Base-by-base conservation (phyloP, 1,140 invertebrate species). In the Orchestia grillus region DNA sequence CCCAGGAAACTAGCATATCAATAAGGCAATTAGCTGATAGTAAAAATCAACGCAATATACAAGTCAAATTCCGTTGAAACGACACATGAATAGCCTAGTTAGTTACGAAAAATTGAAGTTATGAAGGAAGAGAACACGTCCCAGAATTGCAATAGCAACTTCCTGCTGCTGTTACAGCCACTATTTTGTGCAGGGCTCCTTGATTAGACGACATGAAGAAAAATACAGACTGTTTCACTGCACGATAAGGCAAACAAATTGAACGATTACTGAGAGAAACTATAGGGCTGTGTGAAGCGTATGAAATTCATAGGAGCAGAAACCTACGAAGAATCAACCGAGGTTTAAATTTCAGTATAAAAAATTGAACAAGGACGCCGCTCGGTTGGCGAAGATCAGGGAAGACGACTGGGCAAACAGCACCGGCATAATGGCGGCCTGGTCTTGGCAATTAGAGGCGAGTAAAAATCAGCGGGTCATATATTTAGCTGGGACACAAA, bases 401-500 rank as follows among this genome's bases (percentile, higher is more conserved):
- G 62, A 77, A 77, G 62, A 77, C 62, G 62, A 36, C 44, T 45
- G 92, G 40, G 92, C 92, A 94, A 47, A 94, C 44, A 94, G 44
- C 43, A 45, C 92, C 43, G 11, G 43, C 92, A 47, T 94, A 94
- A 94, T 42, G 44, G 44, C 92, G n/a, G 36, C 92, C 44, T 91
- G 44, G 92, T 44, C 44, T 45, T 44, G 36, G 40, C 92, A 44
- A 94, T 45, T 94, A 45, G 23, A 94, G 92, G 41, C 45, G 88
- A 44, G 44, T 15, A 94, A 47, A 94, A 94, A 47, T 47, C 44
- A 42, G 43, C 44, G 44, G 43, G 11, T 47, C 92, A 47, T 94
- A 94, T 94, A 94, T 94, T 94, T 94, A 94, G 47, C 92, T 40
- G 43, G 44, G 43, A 40, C 92, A n/a, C 44, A 45, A 90, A 90